Evolutionary conservation across 2,888 invertebrate species (phyloP), one percentile per base, ranked within the genome.

Genomic region (Mythimna pallens): DNA sequence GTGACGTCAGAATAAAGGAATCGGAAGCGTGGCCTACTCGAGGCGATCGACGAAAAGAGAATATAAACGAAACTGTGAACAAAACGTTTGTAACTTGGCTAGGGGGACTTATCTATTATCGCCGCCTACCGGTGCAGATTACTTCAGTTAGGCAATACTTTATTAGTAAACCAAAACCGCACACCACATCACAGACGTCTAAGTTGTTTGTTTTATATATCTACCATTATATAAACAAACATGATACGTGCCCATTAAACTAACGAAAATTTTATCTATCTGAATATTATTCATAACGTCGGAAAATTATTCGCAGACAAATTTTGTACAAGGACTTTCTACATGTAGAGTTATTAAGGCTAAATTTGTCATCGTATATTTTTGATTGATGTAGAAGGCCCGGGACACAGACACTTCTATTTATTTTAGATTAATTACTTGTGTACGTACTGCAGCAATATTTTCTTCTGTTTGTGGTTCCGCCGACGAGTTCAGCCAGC

Each of bases 401-500:
- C 50, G 9, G 47, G 52, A 17, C 22, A 54, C 17, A 54, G 25
- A 47, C 17, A 47, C 47, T 52, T 3, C 12, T 36, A 62, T 55
- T 40, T 77, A 62, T 54, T 65, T 65, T 17, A 63, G n/a, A 22
- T 22, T 64, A 47, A 71, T 54, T 63, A 59, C 25, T 66, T 59
- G 25, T 57, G 43, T 82, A 88, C 86, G 82, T 85, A 89, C 89
- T 72, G 85, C 73, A 67, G 85, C 72, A 70, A 85, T 69, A 65
- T 85, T 74, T 78, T 77, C 76, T 76, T 80, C 78, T 65, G 64
- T 81, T 68, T 62, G 77, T 36, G 63, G 72, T 61, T 77, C 73
- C 54, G 71, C 70, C 50, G 73, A 47, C 43, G 66, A 73, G 65
- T 81, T 80, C 58, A 76, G 65, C 72, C 67, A 65, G 14, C 50